Percentiles rank a stretch among this genome's conserved stretches.
phyloP scores from a whole-genome alignment of 1,140 invertebrate genomes.

The Lepidotrigona ventralis region DNA sequence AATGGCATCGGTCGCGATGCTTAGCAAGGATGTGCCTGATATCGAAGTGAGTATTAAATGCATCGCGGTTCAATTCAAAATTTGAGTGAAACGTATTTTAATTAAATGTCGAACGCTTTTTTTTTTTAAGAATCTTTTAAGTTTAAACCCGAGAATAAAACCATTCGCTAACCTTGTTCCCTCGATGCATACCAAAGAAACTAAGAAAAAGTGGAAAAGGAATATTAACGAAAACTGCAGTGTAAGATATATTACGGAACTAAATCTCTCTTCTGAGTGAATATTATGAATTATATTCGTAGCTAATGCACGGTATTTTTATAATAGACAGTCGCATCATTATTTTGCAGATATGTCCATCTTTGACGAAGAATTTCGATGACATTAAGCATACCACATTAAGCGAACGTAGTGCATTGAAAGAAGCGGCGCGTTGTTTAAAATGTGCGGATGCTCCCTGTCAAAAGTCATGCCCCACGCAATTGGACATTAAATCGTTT shows the following conservation, averaged over 20 bases:
- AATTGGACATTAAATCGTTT: slow-evolving; percentile 97
- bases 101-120: neutral
- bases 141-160: slow-evolving; percentile 91
- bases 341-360: slow-evolving; percentile 83
- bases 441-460: slow-evolving; percentile 99
- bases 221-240: slow-evolving; percentile 92
- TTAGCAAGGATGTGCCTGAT: slow-evolving; percentile 85
- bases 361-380: slow-evolving; percentile 94
- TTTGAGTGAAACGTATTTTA: neutral
- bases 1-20: slow-evolving; percentile 60
- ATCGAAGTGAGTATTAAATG: slow-evolving; percentile 83
- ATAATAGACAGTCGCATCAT: neutral
- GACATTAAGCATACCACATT: slow-evolving; percentile 98
- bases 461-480: slow-evolving; percentile 98
- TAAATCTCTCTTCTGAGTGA: neutral
- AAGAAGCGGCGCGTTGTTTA: slow-evolving; percentile 94
- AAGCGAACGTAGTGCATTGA: slow-evolving; percentile 95
- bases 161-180: slow-evolving; percentile 88
- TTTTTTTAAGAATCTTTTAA: slow-evolving; percentile 88
- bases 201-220: slow-evolving; percentile 97
- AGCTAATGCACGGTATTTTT: too few species aligned
- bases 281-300: too few species aligned
- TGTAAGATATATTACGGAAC: slow-evolving; percentile 81
- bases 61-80: too few species aligned
- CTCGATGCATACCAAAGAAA: slow-evolving; percentile 90